Conservation (phyloP, 2,113 vertebrate species). For the Athene noctua region DNA sequence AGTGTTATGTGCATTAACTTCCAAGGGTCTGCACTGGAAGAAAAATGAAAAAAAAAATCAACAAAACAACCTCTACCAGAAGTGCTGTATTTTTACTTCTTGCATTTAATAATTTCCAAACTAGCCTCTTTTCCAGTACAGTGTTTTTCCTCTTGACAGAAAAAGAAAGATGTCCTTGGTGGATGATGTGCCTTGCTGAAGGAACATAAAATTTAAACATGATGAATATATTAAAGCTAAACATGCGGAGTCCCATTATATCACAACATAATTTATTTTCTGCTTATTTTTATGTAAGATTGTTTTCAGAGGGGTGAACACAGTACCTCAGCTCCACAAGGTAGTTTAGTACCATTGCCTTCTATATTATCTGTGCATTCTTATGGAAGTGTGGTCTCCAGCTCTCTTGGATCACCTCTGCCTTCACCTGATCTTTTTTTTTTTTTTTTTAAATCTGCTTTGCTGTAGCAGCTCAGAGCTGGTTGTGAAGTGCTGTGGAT, state of each 20-base stretch:
- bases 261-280: neutral
- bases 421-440: neutral
- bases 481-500: neutral
- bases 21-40: neutral
- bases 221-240: neutral
- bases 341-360: neutral
- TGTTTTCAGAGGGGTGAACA: neutral
- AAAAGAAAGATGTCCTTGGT: neutral
- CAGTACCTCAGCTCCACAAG: neutral
- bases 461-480: neutral
- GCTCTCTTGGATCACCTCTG: accelerated
- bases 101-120: neutral
- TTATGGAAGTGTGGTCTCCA: neutral
- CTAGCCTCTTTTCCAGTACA: neutral
- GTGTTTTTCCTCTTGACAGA: neutral
- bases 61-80: neutral
- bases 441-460: neutral
- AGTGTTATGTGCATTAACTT: neutral
- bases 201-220: neutral
- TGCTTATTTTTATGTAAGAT: neutral
- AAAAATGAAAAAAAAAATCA: neutral
- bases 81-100: neutral
- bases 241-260: neutral
- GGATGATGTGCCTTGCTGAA: neutral
- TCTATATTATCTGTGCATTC: accelerated